These are phyloP conservation scores for Percina caprodes DNA, from an alignment of 2,113 vertebrate genomes.

Conservation along the genomic window DNA sequence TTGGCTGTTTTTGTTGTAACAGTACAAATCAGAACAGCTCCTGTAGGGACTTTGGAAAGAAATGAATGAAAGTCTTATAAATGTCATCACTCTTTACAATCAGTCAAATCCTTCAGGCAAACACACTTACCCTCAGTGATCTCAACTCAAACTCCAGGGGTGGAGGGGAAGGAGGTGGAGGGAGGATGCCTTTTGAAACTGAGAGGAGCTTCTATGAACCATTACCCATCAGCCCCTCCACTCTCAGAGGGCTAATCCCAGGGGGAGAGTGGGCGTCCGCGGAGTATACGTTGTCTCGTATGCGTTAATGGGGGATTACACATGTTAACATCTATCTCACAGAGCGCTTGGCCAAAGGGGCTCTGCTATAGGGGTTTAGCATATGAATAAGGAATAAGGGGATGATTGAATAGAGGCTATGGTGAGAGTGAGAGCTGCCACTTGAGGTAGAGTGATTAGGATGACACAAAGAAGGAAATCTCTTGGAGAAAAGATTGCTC, in stretches of 20 bases:
- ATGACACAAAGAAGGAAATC: conserved; percentile 56
- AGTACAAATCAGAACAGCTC: conserved; percentile 14
- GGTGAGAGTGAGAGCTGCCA: conserved; percentile 77
- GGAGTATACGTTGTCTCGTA: conserved; percentile 70
- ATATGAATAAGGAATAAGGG: conserved; percentile 84
- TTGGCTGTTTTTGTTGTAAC: conserved; percentile 15
- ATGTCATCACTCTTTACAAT: conserved; percentile 48
- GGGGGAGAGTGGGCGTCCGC: conserved; percentile 74
- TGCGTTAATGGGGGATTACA: conserved; percentile 85
- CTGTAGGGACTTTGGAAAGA: conserved; percentile 20
- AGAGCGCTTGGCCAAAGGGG: conserved; percentile 78
- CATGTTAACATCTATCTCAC: conserved; percentile 83
- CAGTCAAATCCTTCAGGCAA: conserved; percentile 58
- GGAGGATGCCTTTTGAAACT: conserved; percentile 54
- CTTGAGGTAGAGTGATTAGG: conserved; percentile 65
- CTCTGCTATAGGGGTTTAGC: conserved; percentile 76
- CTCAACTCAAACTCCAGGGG: conserved; percentile 38
- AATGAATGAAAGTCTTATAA: conserved; percentile 46
- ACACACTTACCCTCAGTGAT: conserved; percentile 64
- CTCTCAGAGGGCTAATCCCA: conserved; percentile 76
- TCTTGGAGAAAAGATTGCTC: conserved; percentile 29
- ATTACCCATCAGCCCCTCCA: conserved; percentile 75
- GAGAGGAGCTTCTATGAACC: conserved; percentile 72
- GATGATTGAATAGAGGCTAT: conserved; percentile 71
- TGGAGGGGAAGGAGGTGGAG: conserved; percentile 35